Conservation (phyloP, 2,113 vertebrate species). For the Oxyruncus cristatus region DNA sequence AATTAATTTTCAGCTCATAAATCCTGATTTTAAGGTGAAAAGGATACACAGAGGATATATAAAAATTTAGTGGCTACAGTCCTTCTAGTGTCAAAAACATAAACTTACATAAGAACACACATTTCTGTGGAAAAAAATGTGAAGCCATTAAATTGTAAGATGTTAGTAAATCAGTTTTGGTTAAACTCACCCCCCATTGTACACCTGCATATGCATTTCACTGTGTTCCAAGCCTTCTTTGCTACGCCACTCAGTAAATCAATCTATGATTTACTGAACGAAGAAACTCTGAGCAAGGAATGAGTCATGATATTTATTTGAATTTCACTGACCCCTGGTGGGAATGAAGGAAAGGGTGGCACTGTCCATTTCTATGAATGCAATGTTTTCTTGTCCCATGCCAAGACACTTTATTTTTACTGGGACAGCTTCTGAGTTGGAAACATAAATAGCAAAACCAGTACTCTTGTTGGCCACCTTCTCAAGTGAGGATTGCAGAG, state of each 20-base stretch:
- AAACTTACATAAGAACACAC: neutral
- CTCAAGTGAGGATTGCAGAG: neutral
- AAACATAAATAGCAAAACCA: slow-evolving; percentile 11
- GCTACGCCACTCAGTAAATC: slow-evolving; percentile 27
- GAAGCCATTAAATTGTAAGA: neutral
- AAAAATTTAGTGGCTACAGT: slow-evolving; percentile 19
- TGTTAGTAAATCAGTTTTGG: slow-evolving; percentile 16
- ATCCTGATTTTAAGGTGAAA: slow-evolving; percentile 32
- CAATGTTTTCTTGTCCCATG: neutral
- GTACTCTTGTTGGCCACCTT: neutral
- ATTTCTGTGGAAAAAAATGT: neutral
- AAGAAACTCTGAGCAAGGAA: neutral
- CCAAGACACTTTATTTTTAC: slow-evolving; percentile 39
- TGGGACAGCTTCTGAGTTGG: neutral
- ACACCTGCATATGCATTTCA: slow-evolving; percentile 11
- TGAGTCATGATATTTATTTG: slow-evolving; percentile 42
- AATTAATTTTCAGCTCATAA: slow-evolving; percentile 49
- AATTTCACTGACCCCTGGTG: slow-evolving; percentile 50
- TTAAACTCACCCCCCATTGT: neutral
- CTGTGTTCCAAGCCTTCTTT: neutral
- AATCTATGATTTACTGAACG: neutral
- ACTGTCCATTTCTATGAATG: neutral
- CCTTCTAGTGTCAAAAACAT: slow-evolving; percentile 29
- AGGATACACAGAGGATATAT: slow-evolving; percentile 20
- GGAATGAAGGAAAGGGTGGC: slow-evolving; percentile 22